phyloP scores from a whole-genome alignment of 2,888 invertebrate genomes.

The Cosmia pyralina region DNA sequence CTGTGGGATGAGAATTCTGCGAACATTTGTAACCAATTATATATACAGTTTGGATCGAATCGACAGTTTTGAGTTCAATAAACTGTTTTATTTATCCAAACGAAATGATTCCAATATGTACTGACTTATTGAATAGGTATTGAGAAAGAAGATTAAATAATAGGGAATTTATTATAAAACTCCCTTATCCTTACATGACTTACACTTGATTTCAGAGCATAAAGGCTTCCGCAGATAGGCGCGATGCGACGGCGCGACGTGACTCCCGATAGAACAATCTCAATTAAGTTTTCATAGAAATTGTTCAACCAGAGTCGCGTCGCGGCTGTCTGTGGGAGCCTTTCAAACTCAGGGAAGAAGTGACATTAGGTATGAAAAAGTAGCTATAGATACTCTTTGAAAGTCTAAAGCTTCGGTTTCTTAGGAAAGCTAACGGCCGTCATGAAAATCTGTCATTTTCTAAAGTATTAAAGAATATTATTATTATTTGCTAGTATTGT shows the following conservation, averaged over 20 bases:
- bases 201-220: not conserved
- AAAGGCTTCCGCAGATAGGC: no score
- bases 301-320: no score
- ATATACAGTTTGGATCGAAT: constrained; percentile 22
- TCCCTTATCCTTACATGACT: not conserved
- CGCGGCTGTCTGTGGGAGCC: no score
- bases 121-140: not conserved
- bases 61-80: constrained; percentile 14
- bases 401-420: no score
- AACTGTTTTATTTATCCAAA: constrained; percentile 4
- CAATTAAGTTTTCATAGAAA: no score
- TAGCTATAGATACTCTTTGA: not conserved
- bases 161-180: not conserved
- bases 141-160: not conserved
- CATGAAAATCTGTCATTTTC: no score
- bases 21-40: constrained; percentile 22
- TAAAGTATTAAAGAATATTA: no score
- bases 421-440: not conserved
- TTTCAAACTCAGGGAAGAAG: no score
- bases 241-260: no score
- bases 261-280: no score
- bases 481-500: no score
- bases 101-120: not conserved
- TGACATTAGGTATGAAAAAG: not conserved
- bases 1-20: constrained; percentile 11